Base-by-base conservation (phyloP, 2,797 vertebrate genomes). In the Gymnodraco acuticeps region DNA sequence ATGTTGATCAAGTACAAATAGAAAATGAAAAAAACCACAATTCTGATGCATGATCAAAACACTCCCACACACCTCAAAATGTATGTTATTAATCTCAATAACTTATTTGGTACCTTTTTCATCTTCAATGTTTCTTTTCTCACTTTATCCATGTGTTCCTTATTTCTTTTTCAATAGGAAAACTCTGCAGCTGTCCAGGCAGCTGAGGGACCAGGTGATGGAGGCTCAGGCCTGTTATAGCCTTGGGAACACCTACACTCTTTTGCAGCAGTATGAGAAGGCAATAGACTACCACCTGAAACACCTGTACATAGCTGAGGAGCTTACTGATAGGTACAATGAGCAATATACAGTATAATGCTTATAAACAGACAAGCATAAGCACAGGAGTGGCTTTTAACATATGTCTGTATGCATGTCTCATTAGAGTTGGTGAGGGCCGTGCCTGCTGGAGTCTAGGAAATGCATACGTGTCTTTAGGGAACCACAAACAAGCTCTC, bases 141-240 rank as follows among this genome's bases (percentile, higher is more conserved):
- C 6, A 6, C 11, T 19, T 20, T 56, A 20, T 51, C 4, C 10
- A 1, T 10, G 3, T 61, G 2, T 54, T 53, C 23, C 51, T 23
- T 53, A 20, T 52, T 67, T 66, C 5, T 23, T 33, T 51, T 15
- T 16, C 4, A 51, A 1, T 77, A 99, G 98, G 92, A 99, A 99
- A 92, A 99, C 98, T 0, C 91, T 99, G 59, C 98, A 99, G 73
- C 91, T 99, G 54, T 98, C 98, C 15, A 94, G 97, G 13, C 97
- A 99, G 87, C 95, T 99, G 77, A 94, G 96, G 87, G 98, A 99
- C 87, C 97, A 97, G 88, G 97, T 96, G 7, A 97, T 98, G 88
- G 98, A 99, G 92, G 98, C 98, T 0, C 98, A 99, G 92, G 97
- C 98, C 1, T 99, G 98, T 87, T 99, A 99, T 91, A 99, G 98